phyloP scores from a whole-genome alignment of 1,140 invertebrate species.

The Coelopa frigida region DNA sequence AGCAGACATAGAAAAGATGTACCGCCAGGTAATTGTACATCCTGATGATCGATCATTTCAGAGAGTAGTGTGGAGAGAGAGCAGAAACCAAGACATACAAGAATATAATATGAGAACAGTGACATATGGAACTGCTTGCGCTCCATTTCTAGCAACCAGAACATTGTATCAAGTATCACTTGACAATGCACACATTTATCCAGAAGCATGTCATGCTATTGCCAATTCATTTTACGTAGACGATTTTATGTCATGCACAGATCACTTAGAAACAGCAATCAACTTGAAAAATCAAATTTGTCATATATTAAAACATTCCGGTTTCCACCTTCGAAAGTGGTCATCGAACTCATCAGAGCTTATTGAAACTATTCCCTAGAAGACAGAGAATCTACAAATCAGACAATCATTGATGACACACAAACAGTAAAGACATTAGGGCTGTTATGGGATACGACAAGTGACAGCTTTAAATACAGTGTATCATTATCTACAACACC shows the following conservation, averaged over 20 bases:
- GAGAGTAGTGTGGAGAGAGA: constrained; percentile 4
- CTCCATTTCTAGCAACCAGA: constrained; percentile 7
- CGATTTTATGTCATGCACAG: constrained; percentile 6
- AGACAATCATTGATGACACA: neutral
- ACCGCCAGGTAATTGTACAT: constrained; percentile 23
- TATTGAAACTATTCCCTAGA: constrained; percentile 7
- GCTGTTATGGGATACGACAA: neutral
- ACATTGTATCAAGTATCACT: constrained; percentile 4
- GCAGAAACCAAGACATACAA: neutral
- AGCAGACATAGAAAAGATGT: constrained; percentile 39
- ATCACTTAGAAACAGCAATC: neutral
- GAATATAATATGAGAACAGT: constrained; percentile 4
- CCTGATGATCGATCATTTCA: constrained; percentile 3
- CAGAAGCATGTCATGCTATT: neutral
- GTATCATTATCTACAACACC: neutral
- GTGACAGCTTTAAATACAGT: constrained; percentile 4
- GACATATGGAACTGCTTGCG: constrained; percentile 7
- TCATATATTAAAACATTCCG: constrained; percentile 12
- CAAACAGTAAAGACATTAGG: constrained; percentile 5
- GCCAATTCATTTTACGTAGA: constrained; percentile 8
- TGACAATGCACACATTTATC: neutral
- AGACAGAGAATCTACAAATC: neutral
- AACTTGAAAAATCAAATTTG: neutral
- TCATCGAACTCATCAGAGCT: constrained; percentile 16
- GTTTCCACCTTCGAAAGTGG: constrained; percentile 28